A percentile compares a stretch with the other conserved stretches of the same genome.
These are phyloP conservation scores for Plagodis dolabraria DNA, from an alignment of 2,888 invertebrate genomes.

Conservation along the genomic window DNA sequence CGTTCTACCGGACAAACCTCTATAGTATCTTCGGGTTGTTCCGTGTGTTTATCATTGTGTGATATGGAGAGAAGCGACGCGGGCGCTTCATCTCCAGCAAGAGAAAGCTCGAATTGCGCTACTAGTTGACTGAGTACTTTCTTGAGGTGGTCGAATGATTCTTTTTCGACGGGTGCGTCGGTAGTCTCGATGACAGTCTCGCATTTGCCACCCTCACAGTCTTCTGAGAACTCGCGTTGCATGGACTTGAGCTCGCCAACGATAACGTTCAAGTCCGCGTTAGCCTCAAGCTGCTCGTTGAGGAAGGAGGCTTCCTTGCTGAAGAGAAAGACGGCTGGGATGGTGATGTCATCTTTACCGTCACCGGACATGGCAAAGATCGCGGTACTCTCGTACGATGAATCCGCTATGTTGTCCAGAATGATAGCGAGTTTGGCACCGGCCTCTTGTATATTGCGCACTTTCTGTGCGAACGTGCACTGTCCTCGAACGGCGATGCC, in stretches of 20 bases:
- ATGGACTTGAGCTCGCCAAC: conserved; percentile 78
- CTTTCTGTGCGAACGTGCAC: conserved; percentile 98
- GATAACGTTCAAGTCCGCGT: conserved; percentile 83
- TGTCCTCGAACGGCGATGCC: conserved; percentile 95
- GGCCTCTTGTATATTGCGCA: conserved; percentile 90
- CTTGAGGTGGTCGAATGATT: conserved; percentile 72
- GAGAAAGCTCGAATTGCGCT: conserved; percentile 67
- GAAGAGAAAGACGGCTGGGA: conserved; percentile 96
- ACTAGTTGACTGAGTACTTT: conserved; percentile 73
- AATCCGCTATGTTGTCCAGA: conserved; percentile 91
- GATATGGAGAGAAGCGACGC: neutral
- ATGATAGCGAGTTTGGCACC: conserved; percentile 95
- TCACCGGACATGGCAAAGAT: conserved; percentile 99
- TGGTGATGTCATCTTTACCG: conserved; percentile 92
- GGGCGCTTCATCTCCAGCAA: conserved; percentile 47
- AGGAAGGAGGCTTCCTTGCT: conserved; percentile 89
- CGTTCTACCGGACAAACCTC: conserved; percentile 9
- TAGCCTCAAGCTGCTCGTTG: conserved; percentile 82
- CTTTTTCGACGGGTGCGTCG: conserved; percentile 51
- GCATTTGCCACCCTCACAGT: conserved; percentile 57
- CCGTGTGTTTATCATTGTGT: conserved; percentile 34
- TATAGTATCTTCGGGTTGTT: conserved; percentile 1
- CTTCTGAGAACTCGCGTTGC: conserved; percentile 53
- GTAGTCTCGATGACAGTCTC: conserved; percentile 46
- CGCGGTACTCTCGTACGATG: conserved; percentile 90